Evolutionary conservation across 53 echinoderm and acorn worm species (phyloP), one percentile per base, ranked within the genome.

Genomic region (Echinarachnius parma): DNA sequence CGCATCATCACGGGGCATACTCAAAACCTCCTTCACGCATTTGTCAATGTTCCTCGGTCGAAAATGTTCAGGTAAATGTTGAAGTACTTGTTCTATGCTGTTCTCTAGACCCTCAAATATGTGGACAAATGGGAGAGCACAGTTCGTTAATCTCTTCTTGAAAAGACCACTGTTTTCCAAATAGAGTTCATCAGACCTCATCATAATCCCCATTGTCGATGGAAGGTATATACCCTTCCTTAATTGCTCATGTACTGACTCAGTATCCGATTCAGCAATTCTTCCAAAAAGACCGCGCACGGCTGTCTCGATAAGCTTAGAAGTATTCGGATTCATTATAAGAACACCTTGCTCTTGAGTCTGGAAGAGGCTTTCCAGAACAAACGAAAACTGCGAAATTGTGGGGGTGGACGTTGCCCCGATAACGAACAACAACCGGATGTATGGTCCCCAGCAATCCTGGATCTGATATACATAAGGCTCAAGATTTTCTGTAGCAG

Each of bases 401-500:
- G 82, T 33, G 29, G 82, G 75, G 61, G 30, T 39, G 18, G 31
- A 46, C 3, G 75, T 82, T 34, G 63, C 64, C 2, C 75, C 82
- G 31, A 82, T 28, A 14, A 62, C 18, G 4, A n/a, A 64, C 14
- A 82, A 33, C 2, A 75, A 2, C 42, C 19, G 26, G 26, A 55
- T 44, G 32, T 9, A 39, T 24, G 64, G 48, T 21, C 55, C 58
- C 9, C 48, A 75, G 15, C 31, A 54, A 57, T 82, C 75, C 2
- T 53, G 75, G 10, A 75, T 21, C 57, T 82, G 61, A 16, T 56
- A 50, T 14, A 82, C 31, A 32, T 62, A 62, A 7, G 42, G 54
- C 4, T 31, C 31, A 7, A 82, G 32, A 20, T 62, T 45, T 13
- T 20, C 44, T n/a, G 13, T n/a, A n/a, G n/a, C n/a, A n/a, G n/a